Evolutionary conservation across 2,888 invertebrate genomes (phyloP).

Genomic region (Brenthis hecate): DNA sequence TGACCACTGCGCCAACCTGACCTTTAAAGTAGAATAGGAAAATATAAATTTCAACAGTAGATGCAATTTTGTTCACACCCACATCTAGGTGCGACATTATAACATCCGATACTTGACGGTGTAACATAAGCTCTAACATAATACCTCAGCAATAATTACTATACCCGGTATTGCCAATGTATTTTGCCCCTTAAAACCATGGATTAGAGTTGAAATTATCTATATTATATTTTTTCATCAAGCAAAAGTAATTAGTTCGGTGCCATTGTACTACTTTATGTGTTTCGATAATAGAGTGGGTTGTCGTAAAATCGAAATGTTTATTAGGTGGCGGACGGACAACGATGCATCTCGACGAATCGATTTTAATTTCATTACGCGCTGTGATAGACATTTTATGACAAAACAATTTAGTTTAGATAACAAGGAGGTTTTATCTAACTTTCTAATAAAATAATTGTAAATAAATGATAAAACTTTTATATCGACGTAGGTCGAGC

Average conservation of each 20-base stretch:
- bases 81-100: neutral
- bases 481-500: too few species aligned
- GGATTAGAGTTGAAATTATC: slow-evolving; percentile 19
- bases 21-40: too few species aligned
- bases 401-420: slow-evolving; percentile 3
- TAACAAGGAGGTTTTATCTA: too few species aligned
- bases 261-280: slow-evolving; percentile 41
- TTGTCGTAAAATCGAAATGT: slow-evolving; percentile 44
- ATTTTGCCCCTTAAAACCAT: slow-evolving; percentile 15
- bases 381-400: slow-evolving; percentile 8
- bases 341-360: slow-evolving; percentile 41
- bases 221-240: slow-evolving; percentile 14
- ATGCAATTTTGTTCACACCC: slow-evolving; percentile 1
- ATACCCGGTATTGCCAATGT: neutral
- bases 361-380: slow-evolving; percentile 45
- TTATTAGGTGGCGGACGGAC: slow-evolving; percentile 36
- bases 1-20: too few species aligned
- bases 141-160: neutral
- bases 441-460: too few species aligned
- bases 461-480: too few species aligned
- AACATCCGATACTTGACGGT: slow-evolving; percentile 21
- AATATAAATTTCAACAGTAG: neutral
- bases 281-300: slow-evolving; percentile 43
- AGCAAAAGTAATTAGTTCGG: slow-evolving; percentile 48
- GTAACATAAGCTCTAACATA: slow-evolving; percentile 22